Base-by-base conservation (phyloP, 2,113 vertebrate species). In the Podiceps cristatus region DNA sequence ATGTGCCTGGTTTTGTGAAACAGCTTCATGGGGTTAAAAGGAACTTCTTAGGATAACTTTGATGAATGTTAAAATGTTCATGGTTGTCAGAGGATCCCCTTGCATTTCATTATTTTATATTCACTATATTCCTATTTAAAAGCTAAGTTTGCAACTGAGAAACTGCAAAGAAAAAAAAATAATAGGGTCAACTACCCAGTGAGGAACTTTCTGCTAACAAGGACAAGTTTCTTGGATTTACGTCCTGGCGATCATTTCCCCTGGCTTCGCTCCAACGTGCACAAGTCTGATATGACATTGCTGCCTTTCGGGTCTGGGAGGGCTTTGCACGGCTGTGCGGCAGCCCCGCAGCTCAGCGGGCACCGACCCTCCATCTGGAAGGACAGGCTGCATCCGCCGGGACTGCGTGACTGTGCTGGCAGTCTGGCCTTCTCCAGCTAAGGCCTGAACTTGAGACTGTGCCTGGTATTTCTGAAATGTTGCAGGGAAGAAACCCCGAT, bases 1-100 rank as follows among this genome's bases (percentile, higher is more conserved):
- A 94, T 52, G 94, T 76, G 49, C 42, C 71, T 96, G 88, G 83
- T 68, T 94, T 86, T 94, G 76, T 72, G 69, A 82, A 93, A 69
- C 66, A 77, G 53, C 71, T 86, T 52, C 69, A 19, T 35, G 52
- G 40, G 79, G 94, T 94, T 88, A 75, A 73, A 81, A 90, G 76
- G 31, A 90, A 78, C 84, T 91, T 49, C 66, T 87, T n/a, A 28
- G 62, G 62, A 31, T 87, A 88, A 82, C 55, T 75, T 63, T n/a
- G 86, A 75, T 45, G 49, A 89, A 68, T 58, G 80, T 71, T 68
- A 37, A 85, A 82, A 72, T 31, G 5, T 72, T 75, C 37, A 10
- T 37, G 37, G 37, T 37, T 37, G 37, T 37, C 37, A 37, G 37
- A 37, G 37, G 37, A 37, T 37, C 37, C 37, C 37, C 37, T 37